These are phyloP conservation scores for Cossypha polioptera DNA, from an alignment of 2,797 vertebrate genomes.

Conservation along the genomic window DNA sequence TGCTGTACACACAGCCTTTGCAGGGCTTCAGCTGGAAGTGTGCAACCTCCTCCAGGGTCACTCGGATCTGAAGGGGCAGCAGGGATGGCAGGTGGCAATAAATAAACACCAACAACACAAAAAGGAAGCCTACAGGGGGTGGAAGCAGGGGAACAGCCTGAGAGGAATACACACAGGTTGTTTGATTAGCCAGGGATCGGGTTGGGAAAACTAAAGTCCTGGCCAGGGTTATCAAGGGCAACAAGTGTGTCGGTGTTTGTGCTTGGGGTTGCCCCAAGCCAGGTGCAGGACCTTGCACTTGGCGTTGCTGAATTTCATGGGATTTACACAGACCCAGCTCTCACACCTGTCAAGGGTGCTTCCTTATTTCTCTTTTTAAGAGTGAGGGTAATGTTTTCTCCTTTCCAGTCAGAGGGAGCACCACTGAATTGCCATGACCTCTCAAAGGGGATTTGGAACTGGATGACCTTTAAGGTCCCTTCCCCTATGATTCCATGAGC, in stretches of 20 bases:
- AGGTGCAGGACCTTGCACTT: neutral
- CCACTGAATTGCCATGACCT: neutral
- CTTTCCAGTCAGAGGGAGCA: neutral
- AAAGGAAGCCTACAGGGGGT: neutral
- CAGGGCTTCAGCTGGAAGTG: conserved; percentile 66
- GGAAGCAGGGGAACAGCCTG: neutral
- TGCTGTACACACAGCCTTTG: conserved; percentile 71
- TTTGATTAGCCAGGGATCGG: neutral
- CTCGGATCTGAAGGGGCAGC: conserved; percentile 71
- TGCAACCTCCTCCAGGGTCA: conserved; percentile 64
- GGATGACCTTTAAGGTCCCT: neutral
- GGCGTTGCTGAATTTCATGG: neutral
- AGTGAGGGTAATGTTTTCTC: neutral
- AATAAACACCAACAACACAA: neutral
- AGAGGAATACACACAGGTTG: neutral
- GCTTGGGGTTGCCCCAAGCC: neutral
- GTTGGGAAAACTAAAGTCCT: neutral
- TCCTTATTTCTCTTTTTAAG: neutral
- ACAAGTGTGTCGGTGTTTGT: neutral
- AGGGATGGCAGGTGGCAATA: neutral
- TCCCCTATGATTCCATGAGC: accelerated
- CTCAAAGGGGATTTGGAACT: neutral
- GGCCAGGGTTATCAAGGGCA: neutral
- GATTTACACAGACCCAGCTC: neutral
- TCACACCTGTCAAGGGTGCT: neutral